Conservation (phyloP, 1,140 invertebrate genomes). For the Drosophila tropicalis region DNA sequence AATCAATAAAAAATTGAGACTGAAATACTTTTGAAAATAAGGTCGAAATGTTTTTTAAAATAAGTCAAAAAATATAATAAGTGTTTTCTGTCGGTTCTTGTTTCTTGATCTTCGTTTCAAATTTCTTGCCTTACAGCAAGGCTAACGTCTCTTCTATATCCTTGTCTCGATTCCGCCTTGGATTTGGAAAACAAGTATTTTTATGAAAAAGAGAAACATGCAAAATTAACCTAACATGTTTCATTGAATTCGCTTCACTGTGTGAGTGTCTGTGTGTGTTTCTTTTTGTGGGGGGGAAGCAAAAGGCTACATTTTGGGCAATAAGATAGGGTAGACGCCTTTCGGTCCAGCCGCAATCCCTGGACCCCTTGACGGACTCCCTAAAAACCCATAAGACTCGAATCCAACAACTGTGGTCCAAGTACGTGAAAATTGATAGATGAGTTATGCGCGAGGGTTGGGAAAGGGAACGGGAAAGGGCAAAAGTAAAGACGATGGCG, state of each 20-base stretch:
- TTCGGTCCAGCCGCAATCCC: slow-evolving; percentile 54
- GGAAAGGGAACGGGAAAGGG: slow-evolving; percentile 3
- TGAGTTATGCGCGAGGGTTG: slow-evolving; percentile 72
- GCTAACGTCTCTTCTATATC: too few relatives aligned
- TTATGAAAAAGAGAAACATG: too few relatives aligned
- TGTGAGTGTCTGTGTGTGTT: slow-evolving; percentile 3
- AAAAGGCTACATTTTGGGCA: slow-evolving; percentile 79
- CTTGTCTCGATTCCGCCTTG: too few relatives aligned
- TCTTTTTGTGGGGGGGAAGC: slow-evolving; percentile 17
- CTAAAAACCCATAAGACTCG: slow-evolving; percentile 16
- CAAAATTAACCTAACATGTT: too few relatives aligned
- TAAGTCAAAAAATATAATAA: too few relatives aligned
- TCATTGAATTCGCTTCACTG: slow-evolving; percentile 40
- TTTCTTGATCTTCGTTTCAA: too few relatives aligned
- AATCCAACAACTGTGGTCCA: slow-evolving; percentile 62
- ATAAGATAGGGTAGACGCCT: slow-evolving; percentile 66
- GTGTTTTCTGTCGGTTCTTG: too few relatives aligned
- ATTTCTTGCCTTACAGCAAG: too few relatives aligned
- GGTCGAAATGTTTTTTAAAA: too few relatives aligned
- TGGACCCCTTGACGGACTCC: slow-evolving; percentile 22
- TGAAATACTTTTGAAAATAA: too few relatives aligned
- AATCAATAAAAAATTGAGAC: too few relatives aligned
- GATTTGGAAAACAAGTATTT: too few relatives aligned
- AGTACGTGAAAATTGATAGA: slow-evolving; percentile 83
- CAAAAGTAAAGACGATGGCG: slow-evolving; percentile 17